A percentile compares a stretch with the other conserved stretches of the same genome.
Conservation (phyloP, 2,113 vertebrate species). For the Dendropsophus ebraccatus region DNA sequence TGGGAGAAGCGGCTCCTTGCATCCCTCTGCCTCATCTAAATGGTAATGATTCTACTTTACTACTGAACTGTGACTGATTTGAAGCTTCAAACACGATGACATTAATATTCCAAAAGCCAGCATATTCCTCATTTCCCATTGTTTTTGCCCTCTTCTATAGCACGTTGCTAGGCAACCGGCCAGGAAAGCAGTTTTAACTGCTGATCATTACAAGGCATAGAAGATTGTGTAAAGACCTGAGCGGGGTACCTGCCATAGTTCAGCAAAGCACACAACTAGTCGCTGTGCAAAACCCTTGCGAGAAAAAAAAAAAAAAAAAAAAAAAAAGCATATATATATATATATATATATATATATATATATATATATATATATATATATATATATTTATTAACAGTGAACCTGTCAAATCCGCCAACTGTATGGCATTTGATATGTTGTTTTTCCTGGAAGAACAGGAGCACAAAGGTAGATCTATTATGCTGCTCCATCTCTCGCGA, state of each 20-base stretch:
- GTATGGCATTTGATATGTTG: not conserved
- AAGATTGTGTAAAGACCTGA: conserved; percentile 39
- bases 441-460: not conserved
- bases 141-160: conserved; percentile 28
- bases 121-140: conserved; percentile 37
- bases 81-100: conserved; percentile 35
- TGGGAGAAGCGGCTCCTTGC: not conserved
- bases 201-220: conserved; percentile 39
- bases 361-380: no score
- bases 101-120: conserved; percentile 36
- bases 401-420: not conserved
- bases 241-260: conserved; percentile 16
- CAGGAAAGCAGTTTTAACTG: conserved; percentile 30
- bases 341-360: no score
- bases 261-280: not conserved
- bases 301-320: no score
- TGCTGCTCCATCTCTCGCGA: not conserved
- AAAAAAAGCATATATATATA: no score
- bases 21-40: conserved; percentile 43
- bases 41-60: conserved; percentile 52
- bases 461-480: not conserved
- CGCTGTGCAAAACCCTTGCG: not conserved
- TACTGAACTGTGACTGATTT: conserved; percentile 50
- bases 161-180: conserved; percentile 38
- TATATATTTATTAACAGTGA: no score